Percentiles rank a stretch among this genome's conserved stretches.
Evolutionary conservation across 2,113 vertebrate species (phyloP).

Genomic region (Bubalus kerabau): DNA sequence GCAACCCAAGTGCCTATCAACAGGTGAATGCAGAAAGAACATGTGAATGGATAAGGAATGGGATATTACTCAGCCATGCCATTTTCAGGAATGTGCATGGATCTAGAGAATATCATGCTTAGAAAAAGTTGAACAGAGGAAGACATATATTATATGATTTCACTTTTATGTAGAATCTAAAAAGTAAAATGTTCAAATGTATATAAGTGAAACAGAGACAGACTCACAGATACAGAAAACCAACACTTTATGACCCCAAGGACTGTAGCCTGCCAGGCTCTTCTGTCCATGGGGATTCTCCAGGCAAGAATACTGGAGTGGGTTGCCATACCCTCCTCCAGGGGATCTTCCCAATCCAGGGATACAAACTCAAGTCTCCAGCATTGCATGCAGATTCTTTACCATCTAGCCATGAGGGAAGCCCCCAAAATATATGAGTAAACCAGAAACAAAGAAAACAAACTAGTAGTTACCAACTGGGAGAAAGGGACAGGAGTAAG

Average conservation of each 20-base stretch:
- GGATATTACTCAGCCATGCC: neutral
- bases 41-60: neutral
- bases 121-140: neutral
- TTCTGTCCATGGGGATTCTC: neutral
- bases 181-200: neutral
- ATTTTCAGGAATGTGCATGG: neutral
- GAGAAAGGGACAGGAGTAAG: neutral
- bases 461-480: neutral
- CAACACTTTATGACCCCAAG: neutral
- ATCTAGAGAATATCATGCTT: neutral
- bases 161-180: neutral
- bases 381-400: neutral
- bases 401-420: neutral
- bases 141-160: neutral
- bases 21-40: neutral
- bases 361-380: neutral
- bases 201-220: neutral
- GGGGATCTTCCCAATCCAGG: neutral
- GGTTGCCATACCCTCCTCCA: neutral
- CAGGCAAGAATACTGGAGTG: neutral
- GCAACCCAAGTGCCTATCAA: neutral
- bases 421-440: neutral
- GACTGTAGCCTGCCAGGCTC: neutral
- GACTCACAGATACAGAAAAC: neutral
- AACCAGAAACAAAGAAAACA: neutral